Base-by-base conservation (phyloP, 2,113 vertebrate species). In the Setophaga kirtlandii region DNA sequence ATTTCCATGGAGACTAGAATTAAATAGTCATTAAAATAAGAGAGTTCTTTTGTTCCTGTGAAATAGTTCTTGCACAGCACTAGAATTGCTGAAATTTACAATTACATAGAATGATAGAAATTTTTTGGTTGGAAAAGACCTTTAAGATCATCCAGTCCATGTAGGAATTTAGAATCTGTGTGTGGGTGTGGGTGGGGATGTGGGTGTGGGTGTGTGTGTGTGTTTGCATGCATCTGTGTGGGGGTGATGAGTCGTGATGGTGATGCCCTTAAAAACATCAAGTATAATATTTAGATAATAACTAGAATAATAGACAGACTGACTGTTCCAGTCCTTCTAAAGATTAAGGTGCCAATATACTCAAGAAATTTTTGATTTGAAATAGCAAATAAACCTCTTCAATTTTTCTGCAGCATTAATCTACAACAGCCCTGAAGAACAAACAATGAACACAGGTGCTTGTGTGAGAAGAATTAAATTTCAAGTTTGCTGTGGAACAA, bases 1-100 rank as follows among this genome's bases (percentile, higher is more conserved):
- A 96, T 91, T 94, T 94, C 84, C 75, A 94, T 80, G 75, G 85
- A 95, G 95, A 91, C 70, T 73, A 56, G 71, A 88, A 93, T 90
- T 80, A 96, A 75, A 58, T 53, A 76, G 55, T 69, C 35, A 76
- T 95, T 94, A 85, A 83, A 85, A 46, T 19, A 47, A 8, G 5
- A 35, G 9, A 55, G 22, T 56, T 33, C 9, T 93, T 81, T 87
- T 79, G 7, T 79, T 90, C 52, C 70, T 83, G 9, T 41, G 46
- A 90, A 82, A 82, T 55, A 50, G 33, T 4, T 44, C 22, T 79
- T 82, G 35, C n/a, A 23, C 25, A 46, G 37, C 8, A 53, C 23
- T 52, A 28, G n/a, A 22, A 2, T 22, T 55, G 10, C 23, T 93
- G 59, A 58, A 74, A 76, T 64, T 71, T 83, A 42, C 7, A 47